Conservation (phyloP, 2,888 invertebrate genomes). For the Hemithea aestivaria region DNA sequence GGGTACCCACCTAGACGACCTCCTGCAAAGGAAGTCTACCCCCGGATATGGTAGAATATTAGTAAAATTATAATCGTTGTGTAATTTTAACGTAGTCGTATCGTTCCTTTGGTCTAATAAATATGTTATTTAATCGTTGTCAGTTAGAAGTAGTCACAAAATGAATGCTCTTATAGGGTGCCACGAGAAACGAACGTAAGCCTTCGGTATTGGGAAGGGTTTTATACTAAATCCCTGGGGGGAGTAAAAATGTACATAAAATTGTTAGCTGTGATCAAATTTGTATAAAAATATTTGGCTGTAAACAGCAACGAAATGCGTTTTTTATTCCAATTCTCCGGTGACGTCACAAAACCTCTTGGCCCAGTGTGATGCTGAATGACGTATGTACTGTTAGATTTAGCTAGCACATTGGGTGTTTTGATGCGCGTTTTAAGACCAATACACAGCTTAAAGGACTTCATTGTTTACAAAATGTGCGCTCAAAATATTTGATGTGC, state of each 20-base stretch:
- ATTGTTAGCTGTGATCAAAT: slow-evolving; percentile 60
- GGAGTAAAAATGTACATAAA: slow-evolving; percentile 62
- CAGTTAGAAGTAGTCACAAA: slow-evolving; percentile 42
- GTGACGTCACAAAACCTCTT: slow-evolving; percentile 12
- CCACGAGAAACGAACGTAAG: slow-evolving; percentile 31
- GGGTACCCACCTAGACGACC: too few species aligned
- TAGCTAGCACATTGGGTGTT: too few species aligned
- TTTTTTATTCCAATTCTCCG: slow-evolving; percentile 23
- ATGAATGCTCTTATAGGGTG: slow-evolving; percentile 46
- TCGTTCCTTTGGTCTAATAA: slow-evolving; percentile 2
- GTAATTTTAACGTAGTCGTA: too few species aligned
- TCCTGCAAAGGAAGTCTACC: too few species aligned
- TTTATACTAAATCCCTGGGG: slow-evolving; percentile 46
- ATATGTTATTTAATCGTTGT: slow-evolving; percentile 20
- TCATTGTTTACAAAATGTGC: too few species aligned
- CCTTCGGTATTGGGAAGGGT: slow-evolving; percentile 47
- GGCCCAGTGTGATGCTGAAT: slow-evolving; percentile 19
- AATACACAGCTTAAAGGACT: too few species aligned
- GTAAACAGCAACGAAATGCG: slow-evolving; percentile 65
- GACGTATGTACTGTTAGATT: slow-evolving; percentile 5
- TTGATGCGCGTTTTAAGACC: too few species aligned
- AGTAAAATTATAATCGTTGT: too few species aligned
- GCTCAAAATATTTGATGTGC: too few species aligned
- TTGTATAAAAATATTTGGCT: slow-evolving; percentile 58
- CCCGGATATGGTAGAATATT: too few species aligned